Conservation (phyloP, 2,113 vertebrate species). For the Hepsetus odoe region DNA sequence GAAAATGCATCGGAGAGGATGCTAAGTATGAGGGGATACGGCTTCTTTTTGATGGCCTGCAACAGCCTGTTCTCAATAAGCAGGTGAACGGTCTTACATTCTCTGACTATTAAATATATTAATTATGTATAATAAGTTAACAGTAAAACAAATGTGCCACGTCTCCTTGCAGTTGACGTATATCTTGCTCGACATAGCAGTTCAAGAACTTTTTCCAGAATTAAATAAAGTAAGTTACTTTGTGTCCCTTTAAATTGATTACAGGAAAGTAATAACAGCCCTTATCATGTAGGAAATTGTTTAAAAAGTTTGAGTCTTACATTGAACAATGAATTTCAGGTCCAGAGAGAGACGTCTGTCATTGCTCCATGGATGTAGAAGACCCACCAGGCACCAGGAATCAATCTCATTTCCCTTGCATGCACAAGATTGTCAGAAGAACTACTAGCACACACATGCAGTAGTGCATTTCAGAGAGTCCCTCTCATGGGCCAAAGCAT, state of each 20-base stretch:
- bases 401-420: not conserved
- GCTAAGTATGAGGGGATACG: conserved; percentile 89
- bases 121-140: not conserved
- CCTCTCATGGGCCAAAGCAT: not conserved
- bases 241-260: not conserved
- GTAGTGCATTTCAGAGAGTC: not conserved
- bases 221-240: conserved; percentile 88
- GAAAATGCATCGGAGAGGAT: conserved; percentile 94
- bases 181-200: conserved; percentile 89
- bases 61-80: conserved; percentile 96
- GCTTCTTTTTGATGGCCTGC: conserved; percentile 91
- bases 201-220: conserved; percentile 94
- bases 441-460: not conserved
- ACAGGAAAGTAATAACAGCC: not conserved
- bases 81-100: conserved; percentile 75
- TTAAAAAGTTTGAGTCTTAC: not conserved
- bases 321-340: conserved; percentile 66
- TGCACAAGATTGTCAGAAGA: not conserved
- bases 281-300: not conserved
- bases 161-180: conserved; percentile 87
- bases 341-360: conserved; percentile 79
- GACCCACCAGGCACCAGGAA: not conserved
- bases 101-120: not conserved
- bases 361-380: conserved; percentile 83
- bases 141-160: not conserved